Evolutionary conservation across 1,140 invertebrate species (phyloP).

Genomic region (Periplaneta americana): DNA sequence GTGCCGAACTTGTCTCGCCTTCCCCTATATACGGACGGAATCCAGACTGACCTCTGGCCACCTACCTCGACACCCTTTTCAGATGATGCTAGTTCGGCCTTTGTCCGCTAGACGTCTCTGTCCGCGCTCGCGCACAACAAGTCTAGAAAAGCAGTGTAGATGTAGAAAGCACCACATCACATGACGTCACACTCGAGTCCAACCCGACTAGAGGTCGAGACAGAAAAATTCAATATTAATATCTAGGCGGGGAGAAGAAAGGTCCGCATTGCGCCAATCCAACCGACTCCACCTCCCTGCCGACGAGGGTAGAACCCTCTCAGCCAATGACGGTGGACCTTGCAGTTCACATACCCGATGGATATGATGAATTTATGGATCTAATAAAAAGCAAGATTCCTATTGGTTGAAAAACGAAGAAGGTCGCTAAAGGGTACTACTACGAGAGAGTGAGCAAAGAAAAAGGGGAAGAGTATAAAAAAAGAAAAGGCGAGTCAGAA

Average conservation of each 20-base stretch:
- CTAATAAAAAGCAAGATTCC: conserved; percentile 42
- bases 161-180: neutral
- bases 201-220: conserved; percentile 6
- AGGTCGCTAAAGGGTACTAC: neutral
- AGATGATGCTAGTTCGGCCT: neutral
- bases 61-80: neutral
- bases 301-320: neutral
- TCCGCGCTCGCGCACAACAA: neutral
- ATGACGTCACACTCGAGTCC: conserved; percentile 11
- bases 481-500: neutral
- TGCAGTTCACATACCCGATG: conserved; percentile 27
- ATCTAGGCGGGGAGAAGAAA: conserved; percentile 32
- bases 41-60: conserved; percentile 11
- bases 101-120: neutral
- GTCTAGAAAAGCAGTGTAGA: neutral
- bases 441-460: neutral
- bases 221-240: conserved; percentile 41
- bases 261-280: conserved; percentile 40
- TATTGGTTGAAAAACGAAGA: conserved; percentile 17
- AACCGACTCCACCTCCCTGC: conserved; percentile 10
- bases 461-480: neutral
- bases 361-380: conserved; percentile 53
- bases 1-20: neutral
- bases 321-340: conserved; percentile 18
- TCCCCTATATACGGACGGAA: neutral